These are phyloP conservation scores for Anthopleura xanthogrammica DNA, from an alignment of 92 coral and sea anemone species.

Conservation along the genomic window DNA sequence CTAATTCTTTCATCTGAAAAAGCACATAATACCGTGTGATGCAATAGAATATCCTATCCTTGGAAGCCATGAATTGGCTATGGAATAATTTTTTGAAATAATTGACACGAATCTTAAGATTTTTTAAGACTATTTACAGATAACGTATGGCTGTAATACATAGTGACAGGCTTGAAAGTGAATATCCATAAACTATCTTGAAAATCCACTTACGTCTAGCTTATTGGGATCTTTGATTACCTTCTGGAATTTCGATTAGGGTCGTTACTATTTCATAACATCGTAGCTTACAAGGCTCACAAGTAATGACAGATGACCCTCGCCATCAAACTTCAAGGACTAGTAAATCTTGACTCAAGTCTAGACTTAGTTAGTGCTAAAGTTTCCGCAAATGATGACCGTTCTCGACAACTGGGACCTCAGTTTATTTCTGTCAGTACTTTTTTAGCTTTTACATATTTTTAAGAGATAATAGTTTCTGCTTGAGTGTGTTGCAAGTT, in stretches of 20 bases:
- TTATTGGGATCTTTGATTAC: not conserved
- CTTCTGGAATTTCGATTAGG: not conserved
- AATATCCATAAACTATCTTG: not conserved
- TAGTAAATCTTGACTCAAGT: not conserved
- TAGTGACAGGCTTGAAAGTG: not conserved
- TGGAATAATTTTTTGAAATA: too few species aligned
- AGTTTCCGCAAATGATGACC: too few species aligned
- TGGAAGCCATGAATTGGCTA: too few species aligned
- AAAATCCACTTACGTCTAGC: slow-evolving; percentile 7
- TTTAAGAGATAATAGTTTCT: too few species aligned
- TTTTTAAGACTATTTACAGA: not conserved
- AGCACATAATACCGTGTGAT: too few species aligned
- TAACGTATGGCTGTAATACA: not conserved
- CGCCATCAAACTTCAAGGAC: not conserved
- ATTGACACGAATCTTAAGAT: not conserved
- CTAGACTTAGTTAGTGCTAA: too few species aligned
- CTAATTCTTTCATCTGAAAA: too few species aligned
- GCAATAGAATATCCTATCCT: too few species aligned
- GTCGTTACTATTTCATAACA: not conserved
- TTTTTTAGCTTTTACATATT: too few species aligned
- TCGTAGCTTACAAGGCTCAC: slow-evolving; percentile 6
- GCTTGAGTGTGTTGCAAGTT: too few species aligned
- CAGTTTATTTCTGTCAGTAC: too few species aligned
- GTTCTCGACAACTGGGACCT: too few species aligned
- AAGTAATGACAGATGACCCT: slow-evolving; percentile 11